These are phyloP conservation scores for Drosophila mayaguana DNA, from an alignment of 2,888 invertebrate species.

Conservation along the genomic window DNA sequence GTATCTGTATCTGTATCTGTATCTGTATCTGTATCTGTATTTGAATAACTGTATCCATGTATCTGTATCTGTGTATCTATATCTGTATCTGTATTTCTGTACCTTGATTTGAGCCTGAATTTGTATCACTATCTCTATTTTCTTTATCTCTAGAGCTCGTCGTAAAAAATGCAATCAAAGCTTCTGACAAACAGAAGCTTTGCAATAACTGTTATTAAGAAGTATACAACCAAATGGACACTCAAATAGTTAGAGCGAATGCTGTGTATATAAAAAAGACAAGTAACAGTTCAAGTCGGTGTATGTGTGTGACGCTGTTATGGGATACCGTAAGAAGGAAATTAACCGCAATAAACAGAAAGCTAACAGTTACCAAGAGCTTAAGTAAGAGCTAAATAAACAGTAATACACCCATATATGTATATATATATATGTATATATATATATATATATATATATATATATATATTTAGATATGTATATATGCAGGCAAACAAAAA, in stretches of 20 bases:
- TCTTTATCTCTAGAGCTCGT: not conserved
- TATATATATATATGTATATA: not conserved
- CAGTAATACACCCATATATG: slow-evolving; percentile 17
- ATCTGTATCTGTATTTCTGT: not conserved
- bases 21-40: not conserved
- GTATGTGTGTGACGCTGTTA: slow-evolving; percentile 6
- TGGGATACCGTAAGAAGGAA: slow-evolving; percentile 21
- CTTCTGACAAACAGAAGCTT: not conserved
- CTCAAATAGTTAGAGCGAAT: slow-evolving; percentile 11
- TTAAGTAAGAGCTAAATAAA: slow-evolving; percentile 30
- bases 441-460: too few relatives aligned
- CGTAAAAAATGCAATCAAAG: slow-evolving; percentile 3
- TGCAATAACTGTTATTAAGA: slow-evolving; percentile 14
- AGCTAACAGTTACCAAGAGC: slow-evolving; percentile 32
- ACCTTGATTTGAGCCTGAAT: not conserved
- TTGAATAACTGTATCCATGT: not conserved
- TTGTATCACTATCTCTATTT: not conserved
- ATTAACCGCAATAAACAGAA: slow-evolving; percentile 21
- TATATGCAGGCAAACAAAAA: not conserved
- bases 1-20: not conserved
- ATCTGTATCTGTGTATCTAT: not conserved
- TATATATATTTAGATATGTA: too few relatives aligned
- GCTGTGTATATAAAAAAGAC: slow-evolving; percentile 1
- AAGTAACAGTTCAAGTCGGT: slow-evolving; percentile 8
- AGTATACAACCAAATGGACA: slow-evolving; percentile 3